Conservation (phyloP, 2,113 vertebrate species). For the Nyctibius bracteatus region DNA sequence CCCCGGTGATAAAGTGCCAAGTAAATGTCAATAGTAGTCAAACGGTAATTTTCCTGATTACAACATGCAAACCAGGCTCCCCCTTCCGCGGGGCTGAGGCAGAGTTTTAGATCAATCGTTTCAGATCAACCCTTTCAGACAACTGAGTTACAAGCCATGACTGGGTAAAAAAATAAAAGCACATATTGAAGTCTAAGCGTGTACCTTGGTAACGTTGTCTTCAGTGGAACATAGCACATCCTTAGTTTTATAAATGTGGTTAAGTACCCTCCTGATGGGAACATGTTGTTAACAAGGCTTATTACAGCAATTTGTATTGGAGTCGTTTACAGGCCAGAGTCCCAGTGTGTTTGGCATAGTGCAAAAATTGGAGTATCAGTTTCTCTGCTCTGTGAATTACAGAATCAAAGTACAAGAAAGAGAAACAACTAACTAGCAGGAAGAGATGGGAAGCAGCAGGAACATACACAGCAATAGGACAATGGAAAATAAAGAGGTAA, state of each 20-base stretch:
- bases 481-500: neutral
- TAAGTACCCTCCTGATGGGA: neutral
- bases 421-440: neutral
- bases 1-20: neutral
- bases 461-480: neutral
- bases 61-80: neutral
- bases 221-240: neutral
- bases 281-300: neutral
- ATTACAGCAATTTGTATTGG: neutral
- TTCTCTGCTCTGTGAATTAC: neutral
- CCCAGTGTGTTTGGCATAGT: neutral
- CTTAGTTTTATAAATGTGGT: neutral
- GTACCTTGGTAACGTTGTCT: neutral
- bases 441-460: neutral
- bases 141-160: neutral
- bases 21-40: constrained; percentile 10
- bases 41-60: constrained; percentile 26
- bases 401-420: neutral
- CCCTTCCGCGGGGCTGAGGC: neutral
- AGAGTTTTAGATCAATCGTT: neutral
- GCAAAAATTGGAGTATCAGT: neutral
- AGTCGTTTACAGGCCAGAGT: neutral
- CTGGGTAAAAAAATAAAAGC: neutral
- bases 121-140: neutral
- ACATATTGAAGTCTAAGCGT: neutral